Conservation (phyloP, 2,113 vertebrate species). For the Macquaria ambigua region DNA sequence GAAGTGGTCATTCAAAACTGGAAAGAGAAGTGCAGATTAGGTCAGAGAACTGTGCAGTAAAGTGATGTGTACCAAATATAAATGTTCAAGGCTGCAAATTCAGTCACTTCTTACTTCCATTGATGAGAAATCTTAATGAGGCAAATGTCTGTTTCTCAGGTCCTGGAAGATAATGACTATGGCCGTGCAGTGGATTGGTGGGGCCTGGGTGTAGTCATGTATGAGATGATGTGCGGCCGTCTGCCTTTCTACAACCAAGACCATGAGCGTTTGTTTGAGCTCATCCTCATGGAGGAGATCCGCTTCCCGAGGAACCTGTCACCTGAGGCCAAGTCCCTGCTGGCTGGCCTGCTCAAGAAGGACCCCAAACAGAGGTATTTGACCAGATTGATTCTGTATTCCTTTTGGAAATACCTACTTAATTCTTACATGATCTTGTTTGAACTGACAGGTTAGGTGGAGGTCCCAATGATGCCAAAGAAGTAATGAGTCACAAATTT, state of each 20-base stretch:
- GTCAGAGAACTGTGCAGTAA: background rate
- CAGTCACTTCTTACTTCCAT: background rate
- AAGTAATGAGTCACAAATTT: slow-evolving; percentile 92
- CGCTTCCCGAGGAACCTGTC: slow-evolving; percentile 93
- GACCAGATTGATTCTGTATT: background rate
- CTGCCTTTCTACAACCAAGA: slow-evolving; percentile 96
- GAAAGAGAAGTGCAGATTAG: background rate
- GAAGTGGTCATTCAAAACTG: background rate
- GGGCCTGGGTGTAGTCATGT: slow-evolving; percentile 95
- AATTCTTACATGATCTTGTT: background rate
- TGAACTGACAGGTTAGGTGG: slow-evolving; percentile 88
- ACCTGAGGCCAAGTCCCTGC: slow-evolving; percentile 88
- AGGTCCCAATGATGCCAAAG: slow-evolving; percentile 89
- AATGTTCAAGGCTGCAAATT: background rate
- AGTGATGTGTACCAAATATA: background rate
- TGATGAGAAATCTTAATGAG: background rate
- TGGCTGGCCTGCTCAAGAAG: slow-evolving; percentile 91
- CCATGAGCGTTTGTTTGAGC: slow-evolving; percentile 94
- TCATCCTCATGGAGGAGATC: slow-evolving; percentile 96
- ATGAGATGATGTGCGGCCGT: slow-evolving; percentile 94
- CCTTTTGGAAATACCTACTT: background rate
- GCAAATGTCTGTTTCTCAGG: slow-evolving; percentile 75
- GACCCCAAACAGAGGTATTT: slow-evolving; percentile 91
- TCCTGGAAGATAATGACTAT: slow-evolving; percentile 94
- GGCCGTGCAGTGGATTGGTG: slow-evolving; percentile 96